Base-by-base conservation (phyloP, 1,140 invertebrate genomes). In the Probaryconus sp. region DNA sequence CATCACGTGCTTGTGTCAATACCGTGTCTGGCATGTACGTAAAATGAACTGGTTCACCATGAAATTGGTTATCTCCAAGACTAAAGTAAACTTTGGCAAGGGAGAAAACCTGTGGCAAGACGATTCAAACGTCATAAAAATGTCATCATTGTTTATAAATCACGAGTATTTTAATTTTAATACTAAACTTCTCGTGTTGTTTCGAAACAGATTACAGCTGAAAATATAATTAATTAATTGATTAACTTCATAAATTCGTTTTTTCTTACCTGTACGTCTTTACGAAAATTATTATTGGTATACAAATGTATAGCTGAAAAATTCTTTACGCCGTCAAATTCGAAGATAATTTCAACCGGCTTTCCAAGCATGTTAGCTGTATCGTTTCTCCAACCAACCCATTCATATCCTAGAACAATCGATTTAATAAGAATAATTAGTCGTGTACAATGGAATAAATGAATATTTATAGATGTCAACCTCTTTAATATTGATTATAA, bases 341-440 rank as follows among this genome's bases (percentile, higher is more conserved):
- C 91, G 81, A 96, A 95, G 4, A 90, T 87, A 30, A 94, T 90
- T 79, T 93, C 92, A 5, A 92, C 87, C 2, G 90, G 89, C 20
- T 88, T 87, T 5, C 90, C 91, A 2, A 88, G 76, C 70, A 87
- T 87, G 9, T 85, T 89, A 2, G 87, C 79, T 3, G 90, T 90
- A 69, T 94, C 92, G 81, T 94, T 94, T 63, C 90, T 89, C 94
- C 94, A 96, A 7, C 94, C 94, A 5, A 96, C 90, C 94, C 94
- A 96, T 79, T 94, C 93, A 80, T 94, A 94, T 21, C 93, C 93
- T 91, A 72, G 16, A 86, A 85, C n/a, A n/a, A n/a, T n/a, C n/a
- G n/a, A n/a, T n/a, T n/a, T n/a, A n/a, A n/a, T n/a, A n/a, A n/a
- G n/a, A n/a, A n/a, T n/a, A n/a, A n/a, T n/a, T n/a, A n/a, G n/a